Evolutionary conservation across 2,888 invertebrate species (phyloP).

Genomic region (Rhagium mordax): DNA sequence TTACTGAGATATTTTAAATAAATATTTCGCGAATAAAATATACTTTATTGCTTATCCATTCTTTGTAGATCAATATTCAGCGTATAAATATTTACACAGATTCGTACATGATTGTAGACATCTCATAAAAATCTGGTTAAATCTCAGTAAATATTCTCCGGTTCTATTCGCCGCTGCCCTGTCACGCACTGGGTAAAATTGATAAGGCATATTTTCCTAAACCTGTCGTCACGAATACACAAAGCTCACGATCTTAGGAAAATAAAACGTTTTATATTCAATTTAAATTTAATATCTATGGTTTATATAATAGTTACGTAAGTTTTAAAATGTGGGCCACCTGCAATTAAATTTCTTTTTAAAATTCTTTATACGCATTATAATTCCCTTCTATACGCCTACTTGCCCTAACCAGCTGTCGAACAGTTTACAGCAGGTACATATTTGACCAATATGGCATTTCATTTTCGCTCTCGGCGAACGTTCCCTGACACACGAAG

Average conservation of each 20-base stretch:
- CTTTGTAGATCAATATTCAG: not conserved
- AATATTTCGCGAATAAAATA: not conserved
- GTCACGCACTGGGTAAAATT: slow-evolving; percentile 23
- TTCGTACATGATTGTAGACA: not conserved
- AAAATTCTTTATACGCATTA: no score
- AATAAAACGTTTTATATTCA: not conserved
- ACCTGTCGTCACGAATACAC: slow-evolving; percentile 12
- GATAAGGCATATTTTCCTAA: slow-evolving; percentile 26
- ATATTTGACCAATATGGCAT: slow-evolving; percentile 9
- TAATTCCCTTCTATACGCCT: no score
- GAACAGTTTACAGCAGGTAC: no score
- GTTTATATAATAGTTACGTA: no score
- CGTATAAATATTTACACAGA: not conserved
- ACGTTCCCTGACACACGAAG: slow-evolving; percentile 11
- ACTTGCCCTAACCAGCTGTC: no score
- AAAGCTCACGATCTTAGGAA: not conserved
- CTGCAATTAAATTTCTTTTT: no score
- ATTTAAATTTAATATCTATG: slow-evolving; percentile 16
- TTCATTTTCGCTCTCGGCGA: not conserved
- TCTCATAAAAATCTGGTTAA: slow-evolving; percentile 3
- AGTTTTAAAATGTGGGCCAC: not conserved
- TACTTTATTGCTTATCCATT: not conserved
- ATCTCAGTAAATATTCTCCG: not conserved
- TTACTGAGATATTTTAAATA: no score
- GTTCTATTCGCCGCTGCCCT: not conserved